Percentiles rank a stretch among this genome's conserved stretches.
Evolutionary conservation across 2,888 invertebrate genomes (phyloP).

Genomic region (Artemia sinica): DNA sequence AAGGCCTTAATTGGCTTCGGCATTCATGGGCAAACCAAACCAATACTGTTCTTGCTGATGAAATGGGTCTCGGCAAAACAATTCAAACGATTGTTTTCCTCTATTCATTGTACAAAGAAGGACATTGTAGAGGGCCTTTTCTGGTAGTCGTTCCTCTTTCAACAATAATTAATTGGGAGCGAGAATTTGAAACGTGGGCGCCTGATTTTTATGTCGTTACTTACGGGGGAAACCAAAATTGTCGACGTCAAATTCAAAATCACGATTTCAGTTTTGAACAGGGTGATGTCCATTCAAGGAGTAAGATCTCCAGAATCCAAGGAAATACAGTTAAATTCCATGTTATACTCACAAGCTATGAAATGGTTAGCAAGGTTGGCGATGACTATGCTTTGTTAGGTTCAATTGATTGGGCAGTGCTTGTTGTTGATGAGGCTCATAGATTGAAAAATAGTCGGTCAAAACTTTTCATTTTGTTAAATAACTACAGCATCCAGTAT

Average conservation of each 20-base stretch:
- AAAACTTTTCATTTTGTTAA: conserved; percentile 85
- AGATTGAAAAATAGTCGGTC: conserved; percentile 97
- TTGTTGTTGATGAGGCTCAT: conserved; percentile 98
- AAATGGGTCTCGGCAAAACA: conserved; percentile 99
- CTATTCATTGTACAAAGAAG: conserved; percentile 92
- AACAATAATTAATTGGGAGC: conserved; percentile 98
- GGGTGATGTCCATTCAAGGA: conserved; percentile 66
- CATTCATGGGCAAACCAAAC: conserved; percentile 92
- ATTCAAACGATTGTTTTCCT: conserved; percentile 98
- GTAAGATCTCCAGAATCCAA: conserved; percentile 64
- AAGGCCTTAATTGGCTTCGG: conserved; percentile 92
- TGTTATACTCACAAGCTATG: conserved; percentile 92
- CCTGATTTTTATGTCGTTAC: conserved; percentile 91
- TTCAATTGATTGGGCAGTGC: conserved; percentile 93
- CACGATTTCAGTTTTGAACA: conserved; percentile 93
- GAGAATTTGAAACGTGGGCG: conserved; percentile 98
- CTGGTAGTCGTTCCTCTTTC: conserved; percentile 92
- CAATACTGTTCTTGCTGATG: conserved; percentile 90
- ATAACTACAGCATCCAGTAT: conserved; percentile 78
- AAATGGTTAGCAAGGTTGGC: conserved; percentile 61
- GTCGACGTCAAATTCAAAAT: conserved; percentile 56
- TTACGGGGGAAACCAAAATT: conserved; percentile 50
- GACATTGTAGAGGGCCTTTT: conserved; percentile 93
- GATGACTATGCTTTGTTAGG: conserved; percentile 91
- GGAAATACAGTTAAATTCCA: conserved; percentile 82